Evolutionary conservation across 2,888 invertebrate species (phyloP), one percentile per base, ranked within the genome.

Genomic region (Exephanes ischioxanthus): DNA sequence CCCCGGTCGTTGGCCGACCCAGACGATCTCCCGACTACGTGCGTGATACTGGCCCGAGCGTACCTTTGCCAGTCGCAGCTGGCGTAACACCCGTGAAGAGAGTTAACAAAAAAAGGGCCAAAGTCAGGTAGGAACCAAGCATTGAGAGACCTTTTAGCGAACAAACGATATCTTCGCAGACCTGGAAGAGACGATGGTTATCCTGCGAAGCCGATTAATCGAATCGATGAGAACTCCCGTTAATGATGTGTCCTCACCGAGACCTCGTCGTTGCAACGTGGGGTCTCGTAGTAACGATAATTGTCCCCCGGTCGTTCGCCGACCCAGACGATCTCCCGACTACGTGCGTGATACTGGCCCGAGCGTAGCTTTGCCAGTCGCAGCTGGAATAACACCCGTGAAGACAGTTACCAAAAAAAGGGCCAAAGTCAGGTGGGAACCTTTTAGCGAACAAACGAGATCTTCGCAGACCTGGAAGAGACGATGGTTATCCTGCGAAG

Each of bases 171-270:
- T 5, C n/a, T 51, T n/a, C 51, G 3, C n/a, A n/a, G 51, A 2
- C 16, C 16, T 51, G 16, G n/a, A 37, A 37, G n/a, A n/a, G n/a
- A n/a, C n/a, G n/a, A n/a, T n/a, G n/a, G n/a, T n/a, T n/a, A n/a
- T n/a, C n/a, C n/a, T 58, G 9, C 22, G 58, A 58, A 58, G 30
- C 0, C 16, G 14, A 26, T 33, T 78, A 86, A 88, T 88, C 88
- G 89, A 90, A 88, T 90, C 89, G 89, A 91, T 90, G 87, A 80
- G 88, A 89, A 88, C 87, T 90, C 90, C 90, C 89, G 90, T 89
- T 89, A 88, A 91, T 89, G 90, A 90, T 91, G 90, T 89, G 90
- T 90, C 88, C 89, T 87, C 85, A 88, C 33, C 14, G 37, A 4
- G 30, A 58, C 22, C 58, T 22, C 33, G 33, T n/a, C 14, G 16